Conservation (phyloP, 2,888 invertebrate genomes). For the Drosophila neonasuta region DNA sequence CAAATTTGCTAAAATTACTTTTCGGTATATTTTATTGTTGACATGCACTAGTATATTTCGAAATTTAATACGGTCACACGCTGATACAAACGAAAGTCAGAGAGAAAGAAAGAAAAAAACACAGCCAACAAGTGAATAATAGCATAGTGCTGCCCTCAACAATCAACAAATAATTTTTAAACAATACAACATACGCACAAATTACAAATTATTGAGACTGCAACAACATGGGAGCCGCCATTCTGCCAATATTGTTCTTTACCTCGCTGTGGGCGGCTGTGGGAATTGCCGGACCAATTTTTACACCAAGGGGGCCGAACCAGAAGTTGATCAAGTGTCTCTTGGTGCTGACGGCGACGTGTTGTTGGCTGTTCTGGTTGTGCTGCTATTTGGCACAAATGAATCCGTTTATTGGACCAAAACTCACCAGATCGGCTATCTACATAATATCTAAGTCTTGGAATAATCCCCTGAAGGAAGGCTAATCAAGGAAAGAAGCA, state of each 20-base stretch:
- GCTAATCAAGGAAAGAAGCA: slow-evolving; percentile 19
- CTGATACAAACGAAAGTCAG: slow-evolving; percentile 27
- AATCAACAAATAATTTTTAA: neutral
- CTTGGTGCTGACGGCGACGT: slow-evolving; percentile 91
- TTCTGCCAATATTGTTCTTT: slow-evolving; percentile 90
- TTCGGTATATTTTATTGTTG: neutral
- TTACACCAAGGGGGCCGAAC: slow-evolving; percentile 95
- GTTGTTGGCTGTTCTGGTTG: slow-evolving; percentile 96
- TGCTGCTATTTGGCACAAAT: slow-evolving; percentile 96
- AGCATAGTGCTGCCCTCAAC: neutral
- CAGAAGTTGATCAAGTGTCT: slow-evolving; percentile 95
- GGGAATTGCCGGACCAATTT: slow-evolving; percentile 92
- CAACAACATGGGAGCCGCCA: slow-evolving; percentile 87
- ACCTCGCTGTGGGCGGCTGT: slow-evolving; percentile 93
- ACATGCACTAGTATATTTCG: neutral
- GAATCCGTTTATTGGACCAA: slow-evolving; percentile 95
- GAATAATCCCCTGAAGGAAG: slow-evolving; percentile 82
- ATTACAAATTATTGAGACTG: neutral
- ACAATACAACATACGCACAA: slow-evolving; percentile 7
- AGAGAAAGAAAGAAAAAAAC: slow-evolving; percentile 30
- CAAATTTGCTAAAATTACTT: neutral
- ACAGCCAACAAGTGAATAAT: slow-evolving; percentile 50
- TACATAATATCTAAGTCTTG: slow-evolving; percentile 91
- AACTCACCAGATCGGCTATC: slow-evolving; percentile 87
- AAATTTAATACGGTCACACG: neutral